These are phyloP conservation scores for Hypotaenidia okinawae DNA, from an alignment of 2,797 vertebrate species.

Conservation along the genomic window DNA sequence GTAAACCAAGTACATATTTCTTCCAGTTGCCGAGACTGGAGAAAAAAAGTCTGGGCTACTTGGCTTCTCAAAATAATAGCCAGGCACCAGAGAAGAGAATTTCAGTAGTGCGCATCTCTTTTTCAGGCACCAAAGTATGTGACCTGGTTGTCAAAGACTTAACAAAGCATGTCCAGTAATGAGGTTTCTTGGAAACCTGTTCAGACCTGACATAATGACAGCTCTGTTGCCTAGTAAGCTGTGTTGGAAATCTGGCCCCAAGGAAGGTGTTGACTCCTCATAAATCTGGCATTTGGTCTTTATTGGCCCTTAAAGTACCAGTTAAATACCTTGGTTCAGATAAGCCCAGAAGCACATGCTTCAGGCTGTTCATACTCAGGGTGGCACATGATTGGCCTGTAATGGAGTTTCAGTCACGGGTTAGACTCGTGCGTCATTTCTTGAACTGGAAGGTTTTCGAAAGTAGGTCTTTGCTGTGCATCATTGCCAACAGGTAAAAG, in stretches of 20 bases:
- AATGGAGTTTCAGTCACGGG: background rate
- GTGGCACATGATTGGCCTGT: background rate
- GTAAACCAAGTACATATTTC: background rate
- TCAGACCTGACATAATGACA: background rate
- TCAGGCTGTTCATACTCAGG: background rate
- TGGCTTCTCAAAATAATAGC: background rate
- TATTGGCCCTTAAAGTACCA: background rate
- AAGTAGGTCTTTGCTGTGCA: background rate
- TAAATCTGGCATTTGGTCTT: conserved; percentile 14
- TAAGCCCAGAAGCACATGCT: background rate
- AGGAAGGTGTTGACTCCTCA: background rate
- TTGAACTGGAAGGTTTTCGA: background rate
- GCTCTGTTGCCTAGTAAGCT: background rate
- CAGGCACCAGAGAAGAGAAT: background rate
- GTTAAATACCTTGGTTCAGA: background rate
- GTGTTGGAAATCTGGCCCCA: background rate
- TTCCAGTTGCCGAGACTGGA: background rate
- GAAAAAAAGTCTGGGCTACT: background rate
- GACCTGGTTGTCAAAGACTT: background rate
- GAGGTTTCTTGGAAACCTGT: background rate
- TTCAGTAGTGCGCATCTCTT: background rate
- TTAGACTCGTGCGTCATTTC: background rate
- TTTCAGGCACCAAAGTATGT: background rate
- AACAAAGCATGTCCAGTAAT: background rate
- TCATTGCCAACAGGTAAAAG: background rate